phyloP scores from a whole-genome alignment of 2,888 invertebrate species.

The Pachycephus smyrnensis region DNA sequence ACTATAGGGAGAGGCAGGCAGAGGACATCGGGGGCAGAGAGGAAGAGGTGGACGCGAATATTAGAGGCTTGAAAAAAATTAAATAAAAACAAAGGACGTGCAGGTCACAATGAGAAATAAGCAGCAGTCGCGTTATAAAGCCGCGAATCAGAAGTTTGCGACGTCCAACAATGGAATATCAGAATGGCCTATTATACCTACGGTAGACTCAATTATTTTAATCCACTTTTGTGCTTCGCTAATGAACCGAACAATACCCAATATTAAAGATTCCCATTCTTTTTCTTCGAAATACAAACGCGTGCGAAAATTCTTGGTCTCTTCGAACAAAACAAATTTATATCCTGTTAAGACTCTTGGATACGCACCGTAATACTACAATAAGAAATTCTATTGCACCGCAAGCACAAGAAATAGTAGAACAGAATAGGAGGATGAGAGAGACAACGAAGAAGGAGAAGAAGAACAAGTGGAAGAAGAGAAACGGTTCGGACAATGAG shows the following conservation, averaged over 20 bases:
- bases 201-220: constrained; percentile 63
- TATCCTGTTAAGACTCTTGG: too few relatives aligned
- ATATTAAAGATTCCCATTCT: constrained; percentile 49
- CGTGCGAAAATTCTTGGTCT: too few relatives aligned
- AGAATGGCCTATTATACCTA: constrained; percentile 56
- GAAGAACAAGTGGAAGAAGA: not conserved
- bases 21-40: too few relatives aligned
- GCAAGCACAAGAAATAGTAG: not conserved
- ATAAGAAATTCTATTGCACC: not conserved
- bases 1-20: too few relatives aligned
- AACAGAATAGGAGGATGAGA: not conserved
- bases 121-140: constrained; percentile 37
- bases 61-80: constrained; percentile 35
- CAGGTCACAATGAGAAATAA: constrained; percentile 43
- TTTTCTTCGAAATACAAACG: constrained; percentile 12
- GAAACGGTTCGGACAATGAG: constrained; percentile 1
- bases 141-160: constrained; percentile 48
- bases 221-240: constrained; percentile 62
- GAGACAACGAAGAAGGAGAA: constrained; percentile 13
- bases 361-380: too few relatives aligned
- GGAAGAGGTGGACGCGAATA: too few relatives aligned
- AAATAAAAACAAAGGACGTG: constrained; percentile 42
- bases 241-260: constrained; percentile 61
- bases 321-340: too few relatives aligned
- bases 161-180: constrained; percentile 56